A percentile compares a stretch with the other conserved stretches of the same genome.
phyloP scores from a whole-genome alignment of 2,888 invertebrate genomes.

The Mongoloraphidia duomilia region DNA sequence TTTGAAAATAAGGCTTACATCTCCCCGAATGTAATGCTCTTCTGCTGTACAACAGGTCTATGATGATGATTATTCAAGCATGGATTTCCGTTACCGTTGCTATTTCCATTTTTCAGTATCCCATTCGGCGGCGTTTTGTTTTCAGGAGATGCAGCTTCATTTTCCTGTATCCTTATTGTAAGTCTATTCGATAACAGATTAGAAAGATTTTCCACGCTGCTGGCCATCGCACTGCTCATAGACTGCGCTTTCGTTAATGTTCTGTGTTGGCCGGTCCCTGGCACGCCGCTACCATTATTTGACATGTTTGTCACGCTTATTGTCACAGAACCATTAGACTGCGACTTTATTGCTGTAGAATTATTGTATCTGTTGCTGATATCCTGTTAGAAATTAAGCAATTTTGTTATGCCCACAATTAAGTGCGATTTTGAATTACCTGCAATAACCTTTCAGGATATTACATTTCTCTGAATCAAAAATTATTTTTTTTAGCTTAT shows the following conservation, averaged over 20 bases:
- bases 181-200: constrained; percentile 22
- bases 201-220: constrained; percentile 17
- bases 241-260: constrained; percentile 24
- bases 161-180: constrained; percentile 23
- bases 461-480: too few relatives aligned
- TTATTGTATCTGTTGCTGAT: constrained; percentile 8
- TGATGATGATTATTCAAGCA: constrained; percentile 20
- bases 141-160: constrained; percentile 22
- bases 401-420: neutral
- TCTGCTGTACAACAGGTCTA: constrained; percentile 27
- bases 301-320: constrained; percentile 24
- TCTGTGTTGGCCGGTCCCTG: constrained; percentile 16
- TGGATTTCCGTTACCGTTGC: constrained; percentile 21
- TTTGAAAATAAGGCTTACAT: constrained; percentile 24
- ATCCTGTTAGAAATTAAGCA: too few relatives aligned
- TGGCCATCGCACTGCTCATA: constrained; percentile 21
- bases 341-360: constrained; percentile 20
- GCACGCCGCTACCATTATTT: neutral
- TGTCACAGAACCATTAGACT: constrained; percentile 27
- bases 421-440: constrained; percentile 12
- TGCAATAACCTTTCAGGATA: too few relatives aligned
- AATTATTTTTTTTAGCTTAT: too few relatives aligned
- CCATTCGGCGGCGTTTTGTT: constrained; percentile 28
- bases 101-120: constrained; percentile 33
- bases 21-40: constrained; percentile 33